phyloP scores from a whole-genome alignment of 1,140 invertebrate genomes.

The Micrasema longulum region DNA sequence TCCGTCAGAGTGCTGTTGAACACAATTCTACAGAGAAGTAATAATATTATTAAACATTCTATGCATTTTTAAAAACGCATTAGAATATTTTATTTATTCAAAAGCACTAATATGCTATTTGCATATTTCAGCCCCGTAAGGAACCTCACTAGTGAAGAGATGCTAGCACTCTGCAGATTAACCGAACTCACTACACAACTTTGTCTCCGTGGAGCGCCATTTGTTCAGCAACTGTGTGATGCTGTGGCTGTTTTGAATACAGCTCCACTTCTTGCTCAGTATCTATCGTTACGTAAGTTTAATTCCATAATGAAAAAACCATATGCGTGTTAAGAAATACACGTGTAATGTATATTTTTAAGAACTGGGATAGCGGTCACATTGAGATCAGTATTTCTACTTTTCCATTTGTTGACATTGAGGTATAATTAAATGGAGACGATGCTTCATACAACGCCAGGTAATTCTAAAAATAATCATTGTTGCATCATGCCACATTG shows the following conservation, averaged over 20 bases:
- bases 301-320: no score
- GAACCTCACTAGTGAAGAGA: slow-evolving; percentile 70
- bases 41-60: slow-evolving; percentile 1
- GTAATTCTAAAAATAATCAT: no score
- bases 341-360: no score
- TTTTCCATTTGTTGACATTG: no score
- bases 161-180: slow-evolving; percentile 75
- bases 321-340: no score
- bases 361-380: no score
- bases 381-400: no score
- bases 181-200: slow-evolving; percentile 79
- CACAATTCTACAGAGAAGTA: slow-evolving; percentile 49
- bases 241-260: slow-evolving; percentile 77
- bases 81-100: slow-evolving; percentile 15
- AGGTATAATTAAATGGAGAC: no score
- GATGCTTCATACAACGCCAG: no score
- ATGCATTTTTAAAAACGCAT: no score
- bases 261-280: slow-evolving; percentile 67
- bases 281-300: slow-evolving; percentile 68
- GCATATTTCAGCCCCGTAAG: slow-evolving; percentile 58
- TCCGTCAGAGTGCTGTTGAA: slow-evolving; percentile 49
- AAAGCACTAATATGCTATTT: neutral
- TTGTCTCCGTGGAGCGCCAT: slow-evolving; percentile 76
- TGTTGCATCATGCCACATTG: no score
- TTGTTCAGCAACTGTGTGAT: slow-evolving; percentile 83